Evolutionary conservation across 2,797 vertebrate species (phyloP).

Genomic region (Mus minutoides): DNA sequence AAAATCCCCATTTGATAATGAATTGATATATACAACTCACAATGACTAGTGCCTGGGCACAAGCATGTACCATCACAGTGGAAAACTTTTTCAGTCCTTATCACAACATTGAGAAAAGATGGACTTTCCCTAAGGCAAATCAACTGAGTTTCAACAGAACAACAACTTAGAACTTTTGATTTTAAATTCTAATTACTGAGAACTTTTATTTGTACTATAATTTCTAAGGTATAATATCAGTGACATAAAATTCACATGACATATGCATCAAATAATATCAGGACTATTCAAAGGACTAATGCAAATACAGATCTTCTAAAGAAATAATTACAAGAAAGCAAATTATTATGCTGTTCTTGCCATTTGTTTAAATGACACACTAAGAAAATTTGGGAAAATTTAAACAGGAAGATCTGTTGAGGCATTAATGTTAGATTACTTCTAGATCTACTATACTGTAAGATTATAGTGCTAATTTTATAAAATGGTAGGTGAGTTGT

Average conservation of each 20-base stretch:
- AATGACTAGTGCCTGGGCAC: background rate
- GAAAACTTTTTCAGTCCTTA: background rate
- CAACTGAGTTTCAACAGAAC: accelerated
- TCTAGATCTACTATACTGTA: background rate
- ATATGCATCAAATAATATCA: background rate
- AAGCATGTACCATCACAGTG: background rate
- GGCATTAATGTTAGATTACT: background rate
- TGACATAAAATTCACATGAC: background rate
- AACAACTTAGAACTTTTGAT: background rate
- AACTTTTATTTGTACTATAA: background rate
- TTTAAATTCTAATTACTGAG: background rate
- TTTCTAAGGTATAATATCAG: background rate
- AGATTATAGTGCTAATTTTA: background rate
- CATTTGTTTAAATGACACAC: conserved; percentile 14
- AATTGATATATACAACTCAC: background rate
- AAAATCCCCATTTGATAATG: background rate
- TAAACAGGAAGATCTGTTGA: conserved; percentile 13
- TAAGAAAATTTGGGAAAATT: background rate
- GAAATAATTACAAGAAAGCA: background rate
- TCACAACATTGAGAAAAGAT: background rate
- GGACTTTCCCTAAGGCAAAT: background rate
- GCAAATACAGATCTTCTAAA: background rate
- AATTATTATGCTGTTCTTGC: background rate
- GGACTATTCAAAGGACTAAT: background rate
- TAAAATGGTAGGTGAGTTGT: background rate